These are phyloP conservation scores for Parnassius orleans DNA, from an alignment of 2,888 invertebrate genomes.

Conservation along the genomic window DNA sequence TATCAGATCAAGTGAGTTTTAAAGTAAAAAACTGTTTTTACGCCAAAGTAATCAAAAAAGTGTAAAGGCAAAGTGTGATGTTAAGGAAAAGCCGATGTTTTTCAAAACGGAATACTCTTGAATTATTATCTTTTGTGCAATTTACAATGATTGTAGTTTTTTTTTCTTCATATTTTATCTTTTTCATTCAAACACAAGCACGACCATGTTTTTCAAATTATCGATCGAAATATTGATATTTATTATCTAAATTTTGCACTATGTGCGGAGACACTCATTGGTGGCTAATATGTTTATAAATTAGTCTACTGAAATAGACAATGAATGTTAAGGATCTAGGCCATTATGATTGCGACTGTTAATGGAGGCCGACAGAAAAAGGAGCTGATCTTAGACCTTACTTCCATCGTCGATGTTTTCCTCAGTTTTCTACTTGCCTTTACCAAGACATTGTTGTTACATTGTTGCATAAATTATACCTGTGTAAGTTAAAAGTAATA, in stretches of 20 bases:
- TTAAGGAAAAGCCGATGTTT: too few relatives aligned
- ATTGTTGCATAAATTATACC: too few relatives aligned
- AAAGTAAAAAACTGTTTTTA: too few relatives aligned
- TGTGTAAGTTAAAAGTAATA: too few relatives aligned
- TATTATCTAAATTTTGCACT: not conserved
- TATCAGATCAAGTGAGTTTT: too few relatives aligned
- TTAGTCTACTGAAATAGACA: slow-evolving; percentile 29
- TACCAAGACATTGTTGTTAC: too few relatives aligned
- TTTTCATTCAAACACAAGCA: not conserved
- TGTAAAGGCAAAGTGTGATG: too few relatives aligned
- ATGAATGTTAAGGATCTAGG: slow-evolving; percentile 42
- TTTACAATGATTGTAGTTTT: too few relatives aligned
- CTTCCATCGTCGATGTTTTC: not conserved
- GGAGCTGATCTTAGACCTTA: slow-evolving; percentile 9
- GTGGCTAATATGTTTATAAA: not conserved
- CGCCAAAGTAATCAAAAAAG: too few relatives aligned
- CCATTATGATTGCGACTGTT: slow-evolving; percentile 29
- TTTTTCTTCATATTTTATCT: not conserved
- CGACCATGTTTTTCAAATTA: not conserved
- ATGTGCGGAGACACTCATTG: not conserved
- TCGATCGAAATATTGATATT: not conserved
- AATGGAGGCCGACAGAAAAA: slow-evolving; percentile 10
- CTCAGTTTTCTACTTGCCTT: too few relatives aligned
- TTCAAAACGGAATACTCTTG: too few relatives aligned
- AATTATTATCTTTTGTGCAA: too few relatives aligned